Evolutionary conservation across 2,888 invertebrate genomes (phyloP), one percentile per base, ranked within the genome.

Genomic region (Sycophila texana): DNA sequence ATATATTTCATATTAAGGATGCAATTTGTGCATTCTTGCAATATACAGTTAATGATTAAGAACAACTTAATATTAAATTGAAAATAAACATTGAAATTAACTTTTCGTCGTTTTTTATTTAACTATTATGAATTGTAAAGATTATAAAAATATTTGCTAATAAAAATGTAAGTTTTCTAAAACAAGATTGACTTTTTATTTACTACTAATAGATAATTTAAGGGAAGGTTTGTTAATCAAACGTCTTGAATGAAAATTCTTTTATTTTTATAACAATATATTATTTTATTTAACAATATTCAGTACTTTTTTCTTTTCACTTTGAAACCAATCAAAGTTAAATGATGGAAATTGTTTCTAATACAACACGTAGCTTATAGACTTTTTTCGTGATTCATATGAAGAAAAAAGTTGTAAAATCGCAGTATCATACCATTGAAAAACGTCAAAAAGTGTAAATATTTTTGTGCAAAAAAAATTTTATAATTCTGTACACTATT

Each of bases 401-500:
- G 57, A 4, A 71, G 65, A 61, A 65, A 77, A 80, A 65, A 70
- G 26, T 74, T 67, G 65, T 66, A 73, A 68, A 77, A 61, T 73
- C 63, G 79, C 61, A 75, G 18, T 61, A 71, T 57, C 53, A 67
- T 76, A 72, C 74, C 81, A 82, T 81, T 82, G 79, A 86, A 86
- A 87, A 86, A 85, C 79, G 83, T 88, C 87, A 83, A 86, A 87
- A 87, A 84, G 86, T 89, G 88, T 86, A 89, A 89, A 87, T 83
- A 83, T 80, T 85, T 81, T 86, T 85, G 84, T 87, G 86, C 83
- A 87, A 87, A 80, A 63, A 88, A 86, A 58, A 76, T 82, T 86
- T 85, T 87, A 89, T 87, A 87, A 83, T 84, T 84, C 87, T 89
- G 83, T 89, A 89, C 88, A 89, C 65, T 88, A 88, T 89, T 74